A percentile compares a stretch with the other conserved stretches of the same genome.
Conservation (phyloP, 2,888 invertebrate species). For the Cynaeus angustus region DNA sequence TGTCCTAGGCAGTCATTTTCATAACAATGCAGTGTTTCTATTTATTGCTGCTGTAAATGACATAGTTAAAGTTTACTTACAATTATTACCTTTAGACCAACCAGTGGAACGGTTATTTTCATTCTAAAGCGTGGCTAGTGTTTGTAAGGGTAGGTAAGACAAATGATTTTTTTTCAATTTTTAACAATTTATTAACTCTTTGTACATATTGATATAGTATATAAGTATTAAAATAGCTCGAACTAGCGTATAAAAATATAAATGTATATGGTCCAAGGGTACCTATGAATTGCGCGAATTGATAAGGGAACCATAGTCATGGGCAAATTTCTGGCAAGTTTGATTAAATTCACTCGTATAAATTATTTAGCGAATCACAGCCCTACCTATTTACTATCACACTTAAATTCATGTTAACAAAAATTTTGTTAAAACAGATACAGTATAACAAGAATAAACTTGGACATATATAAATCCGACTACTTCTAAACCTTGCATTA, state of each 20-base stretch:
- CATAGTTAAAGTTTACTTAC: not conserved
- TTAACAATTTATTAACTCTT: slow-evolving; percentile 42
- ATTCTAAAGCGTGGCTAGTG: not conserved
- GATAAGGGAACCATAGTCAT: slow-evolving; percentile 40
- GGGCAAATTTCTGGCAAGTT: slow-evolving; percentile 46
- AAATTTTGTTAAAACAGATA: not conserved
- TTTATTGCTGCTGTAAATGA: too few species aligned
- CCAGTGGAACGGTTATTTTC: slow-evolving; percentile 9
- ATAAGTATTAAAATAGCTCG: slow-evolving; percentile 45
- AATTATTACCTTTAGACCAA: not conserved
- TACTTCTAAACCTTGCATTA: slow-evolving; percentile 38
- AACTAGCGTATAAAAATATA: slow-evolving; percentile 47
- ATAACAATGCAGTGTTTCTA: too few species aligned
- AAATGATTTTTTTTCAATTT: not conserved
- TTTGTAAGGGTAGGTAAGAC: not conserved
- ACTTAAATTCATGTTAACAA: slow-evolving; percentile 36
- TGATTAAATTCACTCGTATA: slow-evolving; percentile 27
- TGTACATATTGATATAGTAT: slow-evolving; percentile 40
- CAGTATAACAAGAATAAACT: slow-evolving; percentile 21
- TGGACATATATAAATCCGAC: slow-evolving; percentile 38
- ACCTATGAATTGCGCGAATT: slow-evolving; percentile 18
- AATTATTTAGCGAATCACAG: slow-evolving; percentile 39
- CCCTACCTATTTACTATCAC: slow-evolving; percentile 47
- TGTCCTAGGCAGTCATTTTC: too few species aligned
- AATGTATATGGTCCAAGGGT: slow-evolving; percentile 46